Evolutionary conservation across 2,113 vertebrate genomes (phyloP).

Genomic region (Herpetotheres cachinnans): DNA sequence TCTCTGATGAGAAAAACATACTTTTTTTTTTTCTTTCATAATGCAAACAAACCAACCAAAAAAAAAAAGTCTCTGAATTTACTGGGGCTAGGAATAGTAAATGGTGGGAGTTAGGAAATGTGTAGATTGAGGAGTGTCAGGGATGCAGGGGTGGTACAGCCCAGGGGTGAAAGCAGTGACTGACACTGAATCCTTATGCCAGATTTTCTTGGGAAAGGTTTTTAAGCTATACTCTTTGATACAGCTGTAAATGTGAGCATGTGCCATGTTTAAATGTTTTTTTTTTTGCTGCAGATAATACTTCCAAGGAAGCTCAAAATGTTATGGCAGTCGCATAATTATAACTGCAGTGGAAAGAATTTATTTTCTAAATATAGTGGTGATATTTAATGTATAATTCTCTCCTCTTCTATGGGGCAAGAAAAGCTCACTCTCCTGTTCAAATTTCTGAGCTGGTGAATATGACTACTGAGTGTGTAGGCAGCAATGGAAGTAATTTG

Average conservation of each 20-base stretch:
- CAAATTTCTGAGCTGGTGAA: not conserved
- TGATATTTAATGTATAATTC: conserved; percentile 22
- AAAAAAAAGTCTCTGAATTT: not conserved
- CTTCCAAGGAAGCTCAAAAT: conserved; percentile 12
- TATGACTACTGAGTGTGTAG: not conserved
- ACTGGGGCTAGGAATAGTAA: not conserved
- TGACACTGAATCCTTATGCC: not conserved
- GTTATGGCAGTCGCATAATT: not conserved
- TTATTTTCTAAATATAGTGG: conserved; percentile 27
- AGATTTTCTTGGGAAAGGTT: not conserved
- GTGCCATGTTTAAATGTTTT: not conserved
- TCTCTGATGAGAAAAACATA: not conserved
- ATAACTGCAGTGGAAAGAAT: not conserved
- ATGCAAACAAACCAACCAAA: not conserved
- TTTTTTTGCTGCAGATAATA: not conserved
- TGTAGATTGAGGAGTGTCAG: not conserved
- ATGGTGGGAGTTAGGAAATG: not conserved
- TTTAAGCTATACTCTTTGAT: not conserved
- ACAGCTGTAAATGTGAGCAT: not conserved
- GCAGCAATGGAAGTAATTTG: not conserved
- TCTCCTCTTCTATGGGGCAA: conserved; percentile 10
- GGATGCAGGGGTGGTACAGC: not conserved
- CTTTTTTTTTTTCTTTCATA: not conserved
- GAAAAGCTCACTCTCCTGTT: not conserved
- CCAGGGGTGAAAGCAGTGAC: not conserved